Conservation (phyloP, 2,888 invertebrate genomes). For the Ashinkailepas kermadecensis region DNA sequence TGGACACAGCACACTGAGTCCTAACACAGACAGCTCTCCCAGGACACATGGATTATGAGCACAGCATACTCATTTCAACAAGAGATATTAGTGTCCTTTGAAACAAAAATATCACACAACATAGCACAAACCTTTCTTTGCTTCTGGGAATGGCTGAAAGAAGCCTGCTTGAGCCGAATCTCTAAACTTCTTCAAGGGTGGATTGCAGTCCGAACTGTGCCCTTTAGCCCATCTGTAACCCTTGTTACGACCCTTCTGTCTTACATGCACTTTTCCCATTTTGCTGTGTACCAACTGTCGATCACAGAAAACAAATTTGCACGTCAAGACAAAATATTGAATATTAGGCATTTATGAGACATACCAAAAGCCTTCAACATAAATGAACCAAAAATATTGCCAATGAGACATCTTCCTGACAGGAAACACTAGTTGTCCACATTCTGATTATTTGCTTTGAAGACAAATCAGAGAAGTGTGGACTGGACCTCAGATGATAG, state of each 20-base stretch:
- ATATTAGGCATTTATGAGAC: conserved; percentile 24
- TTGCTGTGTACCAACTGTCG: not conserved
- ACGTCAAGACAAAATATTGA: conserved; percentile 7
- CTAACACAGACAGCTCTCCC: no score
- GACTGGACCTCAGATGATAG: no score
- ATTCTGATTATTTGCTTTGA: no score
- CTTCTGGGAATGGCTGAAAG: not conserved
- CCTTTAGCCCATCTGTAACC: conserved; percentile 6
- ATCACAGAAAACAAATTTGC: not conserved
- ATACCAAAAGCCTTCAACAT: not conserved
- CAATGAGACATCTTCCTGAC: no score
- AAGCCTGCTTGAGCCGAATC: not conserved
- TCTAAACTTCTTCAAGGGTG: not conserved
- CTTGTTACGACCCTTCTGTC: not conserved
- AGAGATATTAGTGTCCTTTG: no score
- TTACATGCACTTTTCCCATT: not conserved
- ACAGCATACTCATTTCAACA: no score
- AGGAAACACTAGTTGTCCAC: no score
- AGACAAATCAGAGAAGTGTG: no score
- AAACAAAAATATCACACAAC: no score
- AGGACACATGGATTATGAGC: no score
- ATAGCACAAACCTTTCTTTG: not conserved
- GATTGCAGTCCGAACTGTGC: not conserved
- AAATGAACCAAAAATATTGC: no score
- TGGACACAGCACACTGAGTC: no score